phyloP scores from a whole-genome alignment of 2,113 vertebrate genomes.

The Lonchura striata region DNA sequence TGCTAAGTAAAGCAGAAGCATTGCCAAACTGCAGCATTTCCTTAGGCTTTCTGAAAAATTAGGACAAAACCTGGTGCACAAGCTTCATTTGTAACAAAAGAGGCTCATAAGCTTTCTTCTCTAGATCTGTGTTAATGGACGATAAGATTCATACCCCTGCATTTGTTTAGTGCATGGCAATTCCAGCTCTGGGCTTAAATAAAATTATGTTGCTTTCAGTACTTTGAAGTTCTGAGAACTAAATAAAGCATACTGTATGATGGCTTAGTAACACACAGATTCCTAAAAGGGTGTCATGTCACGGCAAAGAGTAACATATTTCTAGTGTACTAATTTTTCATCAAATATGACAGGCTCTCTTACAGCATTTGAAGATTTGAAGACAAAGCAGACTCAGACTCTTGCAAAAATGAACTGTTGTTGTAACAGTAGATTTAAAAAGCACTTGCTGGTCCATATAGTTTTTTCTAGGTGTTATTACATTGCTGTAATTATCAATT shows the following conservation, averaged over 20 bases:
- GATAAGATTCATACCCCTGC: not conserved
- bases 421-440: not conserved
- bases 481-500: not conserved
- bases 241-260: not conserved
- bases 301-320: not conserved
- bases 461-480: not conserved
- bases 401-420: not conserved
- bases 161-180: not conserved
- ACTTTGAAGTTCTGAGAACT: not conserved
- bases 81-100: not conserved
- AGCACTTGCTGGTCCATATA: not conserved
- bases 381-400: not conserved
- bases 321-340: not conserved
- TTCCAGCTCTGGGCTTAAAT: not conserved
- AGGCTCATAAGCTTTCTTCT: not conserved
- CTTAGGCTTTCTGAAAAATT: not conserved
- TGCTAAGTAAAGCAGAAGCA: not conserved
- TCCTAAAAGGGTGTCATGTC: not conserved
- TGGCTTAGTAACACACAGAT: not conserved
- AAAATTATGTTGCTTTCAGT: not conserved
- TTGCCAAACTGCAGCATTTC: not conserved
- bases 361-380: not conserved
- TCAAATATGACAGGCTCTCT: not conserved
- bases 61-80: not conserved
- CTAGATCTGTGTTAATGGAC: not conserved